Conservation (phyloP, 1,140 invertebrate species). For the Drosophila nebulosa region DNA sequence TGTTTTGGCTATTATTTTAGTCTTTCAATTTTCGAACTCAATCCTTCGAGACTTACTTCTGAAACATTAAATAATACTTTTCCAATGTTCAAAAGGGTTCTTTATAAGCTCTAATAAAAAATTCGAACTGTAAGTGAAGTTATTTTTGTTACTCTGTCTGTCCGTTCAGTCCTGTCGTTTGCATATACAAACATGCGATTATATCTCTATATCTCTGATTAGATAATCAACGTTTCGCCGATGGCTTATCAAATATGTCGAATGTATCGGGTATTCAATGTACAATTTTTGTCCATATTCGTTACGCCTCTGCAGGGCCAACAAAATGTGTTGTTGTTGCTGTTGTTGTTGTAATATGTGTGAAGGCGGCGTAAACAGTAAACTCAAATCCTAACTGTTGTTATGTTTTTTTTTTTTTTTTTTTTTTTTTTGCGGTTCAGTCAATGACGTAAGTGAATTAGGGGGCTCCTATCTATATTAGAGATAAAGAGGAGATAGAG, state of each 20-base stretch:
- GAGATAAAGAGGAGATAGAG: conserved; percentile 17
- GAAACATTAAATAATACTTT: too few species aligned
- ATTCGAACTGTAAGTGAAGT: too few species aligned
- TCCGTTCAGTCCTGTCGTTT: not conserved
- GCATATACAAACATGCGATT: conserved; percentile 5
- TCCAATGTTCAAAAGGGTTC: too few species aligned
- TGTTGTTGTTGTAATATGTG: not conserved
- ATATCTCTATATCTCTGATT: conserved; percentile 27
- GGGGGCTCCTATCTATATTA: not conserved
- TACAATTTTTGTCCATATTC: conserved; percentile 41
- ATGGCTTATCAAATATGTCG: conserved; percentile 30
- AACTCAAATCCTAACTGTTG: conserved; percentile 28
- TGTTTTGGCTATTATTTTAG: conserved; percentile 15
- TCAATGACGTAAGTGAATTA: conserved; percentile 36
- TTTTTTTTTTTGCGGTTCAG: not conserved
- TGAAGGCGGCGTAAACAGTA: conserved; percentile 39
- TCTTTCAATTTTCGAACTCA: too few species aligned
- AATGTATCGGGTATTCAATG: conserved; percentile 33
- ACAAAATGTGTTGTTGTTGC: too few species aligned
- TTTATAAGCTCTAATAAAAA: too few species aligned
- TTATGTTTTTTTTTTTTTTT: conserved; percentile 11
- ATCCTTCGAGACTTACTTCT: too few species aligned
- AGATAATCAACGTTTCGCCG: conserved; percentile 37
- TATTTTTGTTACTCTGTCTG: too few species aligned
- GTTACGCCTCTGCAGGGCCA: conserved; percentile 43